A percentile compares a stretch with the other conserved stretches of the same genome.
phyloP scores from a whole-genome alignment of 2,113 vertebrate genomes.

The Orcinus orca region DNA sequence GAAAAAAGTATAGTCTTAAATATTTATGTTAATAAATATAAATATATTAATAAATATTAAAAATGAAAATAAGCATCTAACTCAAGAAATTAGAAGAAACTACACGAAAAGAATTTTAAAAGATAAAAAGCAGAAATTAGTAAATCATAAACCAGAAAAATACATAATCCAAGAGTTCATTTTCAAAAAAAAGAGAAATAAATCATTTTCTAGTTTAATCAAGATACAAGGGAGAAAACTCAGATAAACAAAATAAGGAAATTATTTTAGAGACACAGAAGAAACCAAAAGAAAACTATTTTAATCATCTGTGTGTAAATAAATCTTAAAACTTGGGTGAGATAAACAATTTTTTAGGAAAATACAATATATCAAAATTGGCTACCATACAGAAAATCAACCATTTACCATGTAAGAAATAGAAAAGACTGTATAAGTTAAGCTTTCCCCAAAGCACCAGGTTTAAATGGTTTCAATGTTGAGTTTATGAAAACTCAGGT shows the following conservation, averaged over 20 bases:
- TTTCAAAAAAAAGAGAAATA: background rate
- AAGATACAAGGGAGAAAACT: background rate
- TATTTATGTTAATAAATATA: background rate
- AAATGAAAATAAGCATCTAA: background rate
- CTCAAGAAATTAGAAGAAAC: background rate
- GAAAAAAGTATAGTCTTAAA: background rate
- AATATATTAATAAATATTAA: background rate
- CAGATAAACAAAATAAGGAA: background rate
- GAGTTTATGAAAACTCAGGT: background rate
- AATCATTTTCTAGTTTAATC: background rate
- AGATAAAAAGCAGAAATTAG: background rate
- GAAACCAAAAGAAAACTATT: background rate
- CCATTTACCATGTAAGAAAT: background rate
- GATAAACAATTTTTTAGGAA: background rate
- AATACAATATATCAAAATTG: background rate
- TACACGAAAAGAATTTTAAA: background rate
- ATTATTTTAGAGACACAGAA: background rate
- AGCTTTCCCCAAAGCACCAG: background rate
- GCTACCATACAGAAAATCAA: background rate
- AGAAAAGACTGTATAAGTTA: background rate
- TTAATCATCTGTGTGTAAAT: background rate
- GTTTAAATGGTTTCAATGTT: background rate
- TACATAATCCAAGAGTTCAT: background rate
- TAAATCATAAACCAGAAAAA: background rate
- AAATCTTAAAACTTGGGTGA: background rate